Conservation (phyloP, 2,113 vertebrate species). For the Cynopterus brachyotis region DNA sequence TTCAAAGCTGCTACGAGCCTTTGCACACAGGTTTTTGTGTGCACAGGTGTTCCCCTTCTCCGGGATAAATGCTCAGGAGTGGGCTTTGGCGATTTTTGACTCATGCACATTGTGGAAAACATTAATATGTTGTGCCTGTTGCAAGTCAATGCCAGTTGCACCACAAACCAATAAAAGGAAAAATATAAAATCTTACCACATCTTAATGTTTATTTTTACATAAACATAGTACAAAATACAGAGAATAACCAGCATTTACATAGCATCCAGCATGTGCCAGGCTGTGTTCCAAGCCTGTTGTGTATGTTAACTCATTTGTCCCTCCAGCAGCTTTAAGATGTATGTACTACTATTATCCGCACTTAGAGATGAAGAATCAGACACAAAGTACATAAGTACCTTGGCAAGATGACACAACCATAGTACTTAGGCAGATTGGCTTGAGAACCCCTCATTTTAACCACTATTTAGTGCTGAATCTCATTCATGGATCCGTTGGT, state of each 20-base stretch:
- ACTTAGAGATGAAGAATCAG: background rate
- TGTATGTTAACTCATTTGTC: background rate
- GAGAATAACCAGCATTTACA: background rate
- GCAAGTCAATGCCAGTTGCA: background rate
- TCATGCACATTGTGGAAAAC: background rate
- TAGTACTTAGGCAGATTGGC: background rate
- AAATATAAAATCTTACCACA: background rate
- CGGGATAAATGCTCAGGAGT: background rate
- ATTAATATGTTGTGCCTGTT: background rate
- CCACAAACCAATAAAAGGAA: background rate
- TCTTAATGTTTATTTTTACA: constrained; percentile 26
- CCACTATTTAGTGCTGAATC: accelerated
- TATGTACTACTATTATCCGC: background rate
- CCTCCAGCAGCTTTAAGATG: background rate
- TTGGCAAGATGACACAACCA: background rate
- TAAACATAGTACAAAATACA: background rate
- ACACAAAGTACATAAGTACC: background rate
- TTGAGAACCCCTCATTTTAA: background rate
- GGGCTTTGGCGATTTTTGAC: background rate
- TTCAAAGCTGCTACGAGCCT: background rate
- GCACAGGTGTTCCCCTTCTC: background rate
- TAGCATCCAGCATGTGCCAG: background rate
- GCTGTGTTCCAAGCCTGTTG: background rate
- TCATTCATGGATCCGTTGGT: background rate
- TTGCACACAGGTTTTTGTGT: background rate